A percentile compares a stretch with the other conserved stretches of the same genome.
Conservation (phyloP, 1,140 invertebrate species). For the Tetraneura akinire region DNA sequence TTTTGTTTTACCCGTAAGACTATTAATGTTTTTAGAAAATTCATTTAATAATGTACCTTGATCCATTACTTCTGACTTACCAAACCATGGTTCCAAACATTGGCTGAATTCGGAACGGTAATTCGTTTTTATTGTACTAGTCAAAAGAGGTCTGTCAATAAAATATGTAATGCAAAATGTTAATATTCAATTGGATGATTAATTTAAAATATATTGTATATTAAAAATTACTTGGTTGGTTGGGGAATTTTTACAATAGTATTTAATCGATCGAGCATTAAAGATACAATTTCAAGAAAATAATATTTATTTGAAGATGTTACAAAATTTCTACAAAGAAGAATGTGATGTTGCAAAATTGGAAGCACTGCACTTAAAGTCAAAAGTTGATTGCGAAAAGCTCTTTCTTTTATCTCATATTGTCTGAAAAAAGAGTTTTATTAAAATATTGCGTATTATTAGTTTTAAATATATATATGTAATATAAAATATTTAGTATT, state of each 20-base stretch:
- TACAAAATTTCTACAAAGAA: slow-evolving; percentile 70
- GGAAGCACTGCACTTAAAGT: slow-evolving; percentile 66
- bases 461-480: no score
- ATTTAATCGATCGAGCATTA: slow-evolving; percentile 67
- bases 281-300: slow-evolving; percentile 70
- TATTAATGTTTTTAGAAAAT: slow-evolving; percentile 3
- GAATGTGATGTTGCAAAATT: slow-evolving; percentile 68
- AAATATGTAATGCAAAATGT: slow-evolving; percentile 4
- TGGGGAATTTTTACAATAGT: slow-evolving; percentile 70
- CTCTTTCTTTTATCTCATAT: slow-evolving; percentile 69
- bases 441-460: slow-evolving; percentile 9
- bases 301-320: slow-evolving; percentile 71
- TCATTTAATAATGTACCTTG: slow-evolving; percentile 15
- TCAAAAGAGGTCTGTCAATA: slow-evolving; percentile 61
- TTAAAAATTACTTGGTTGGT: slow-evolving; percentile 62
- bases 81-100: slow-evolving; percentile 67
- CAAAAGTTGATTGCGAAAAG: slow-evolving; percentile 66
- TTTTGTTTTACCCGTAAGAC: slow-evolving; percentile 20
- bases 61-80: slow-evolving; percentile 53
- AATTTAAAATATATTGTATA: not conserved
- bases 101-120: slow-evolving; percentile 68
- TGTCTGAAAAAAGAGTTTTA: slow-evolving; percentile 60
- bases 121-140: slow-evolving; percentile 66
- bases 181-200: not conserved
- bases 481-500: no score